Evolutionary conservation across 2,888 invertebrate species (phyloP), one percentile per base, ranked within the genome.

Genomic region (Erannis defoliaria): DNA sequence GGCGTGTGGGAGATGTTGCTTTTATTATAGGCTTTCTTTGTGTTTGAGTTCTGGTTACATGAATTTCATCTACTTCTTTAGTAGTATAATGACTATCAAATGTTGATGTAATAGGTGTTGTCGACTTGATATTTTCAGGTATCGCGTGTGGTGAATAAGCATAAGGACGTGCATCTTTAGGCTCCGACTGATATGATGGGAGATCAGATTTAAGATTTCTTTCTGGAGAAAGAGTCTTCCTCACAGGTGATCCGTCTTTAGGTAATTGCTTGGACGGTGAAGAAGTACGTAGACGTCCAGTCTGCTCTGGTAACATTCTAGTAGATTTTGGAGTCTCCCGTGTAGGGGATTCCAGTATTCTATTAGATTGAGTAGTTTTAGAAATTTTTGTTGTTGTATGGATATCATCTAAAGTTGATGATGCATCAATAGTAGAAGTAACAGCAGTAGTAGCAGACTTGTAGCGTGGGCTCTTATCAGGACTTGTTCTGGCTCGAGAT

Each of bases 61-160:
- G 26, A 21, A 29, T 64, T 51, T 66, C 64, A 16, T 66, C 54
- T 45, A 49, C 16, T 4, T 65, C 61, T 54, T 68, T 40, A n/a
- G 64, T 53, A 31, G 57, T 57, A 1, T 18, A 43, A 49, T 48
- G 18, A 37, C 48, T 62, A 16, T 69, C 68, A 31, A 66, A 43
- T 60, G 64, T 67, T 18, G 73, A 68, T 4, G 60, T 67, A 9
- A 49, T 55, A 14, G 68, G 48, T 19, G 64, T 67, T 12, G 67
- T 75, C n/a, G 70, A 66, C 51, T 53, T 74, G 49, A 58, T 67
- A 35, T 59, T 64, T 21, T 69, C 66, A 26, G 68, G 57, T 8
- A 58, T 64, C 4, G 49, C 46, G 31, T 48, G 51, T 51, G 53
- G 64, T 5, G 10, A 29, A 16, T 26, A 29, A 26, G 51, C 43